Evolutionary conservation across 2,113 vertebrate genomes (phyloP).

Genomic region (Vombatus ursinus): DNA sequence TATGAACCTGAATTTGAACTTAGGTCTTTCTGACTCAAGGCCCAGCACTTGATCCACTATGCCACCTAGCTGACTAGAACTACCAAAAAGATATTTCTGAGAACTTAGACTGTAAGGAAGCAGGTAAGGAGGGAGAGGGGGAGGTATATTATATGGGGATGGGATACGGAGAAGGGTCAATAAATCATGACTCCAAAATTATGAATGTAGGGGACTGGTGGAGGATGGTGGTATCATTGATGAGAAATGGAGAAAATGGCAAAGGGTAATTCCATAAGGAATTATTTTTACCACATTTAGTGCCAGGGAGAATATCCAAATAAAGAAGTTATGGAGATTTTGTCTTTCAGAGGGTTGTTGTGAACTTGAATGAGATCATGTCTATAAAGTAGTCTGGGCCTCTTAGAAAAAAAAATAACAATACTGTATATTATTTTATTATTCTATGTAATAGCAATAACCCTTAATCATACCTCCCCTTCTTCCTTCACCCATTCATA

Average conservation of each 20-base stretch:
- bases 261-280: neutral
- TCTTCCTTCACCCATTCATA: neutral
- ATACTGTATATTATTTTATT: slow-evolving; percentile 28
- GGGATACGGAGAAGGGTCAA: neutral
- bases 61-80: neutral
- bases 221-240: neutral
- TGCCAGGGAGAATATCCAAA: neutral
- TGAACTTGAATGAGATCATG: slow-evolving; percentile 55
- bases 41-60: neutral
- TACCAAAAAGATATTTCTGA: neutral
- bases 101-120: neutral
- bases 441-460: neutral
- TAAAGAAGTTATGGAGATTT: neutral
- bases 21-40: neutral
- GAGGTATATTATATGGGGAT: neutral
- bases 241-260: neutral
- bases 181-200: neutral
- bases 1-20: neutral
- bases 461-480: neutral
- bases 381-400: slow-evolving; percentile 40
- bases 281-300: neutral
- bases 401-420: neutral
- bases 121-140: too few species aligned
- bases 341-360: neutral
- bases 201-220: neutral